These are phyloP conservation scores for Coptodon bakossiorum DNA, from an alignment of 2,113 vertebrate species.

Conservation along the genomic window DNA sequence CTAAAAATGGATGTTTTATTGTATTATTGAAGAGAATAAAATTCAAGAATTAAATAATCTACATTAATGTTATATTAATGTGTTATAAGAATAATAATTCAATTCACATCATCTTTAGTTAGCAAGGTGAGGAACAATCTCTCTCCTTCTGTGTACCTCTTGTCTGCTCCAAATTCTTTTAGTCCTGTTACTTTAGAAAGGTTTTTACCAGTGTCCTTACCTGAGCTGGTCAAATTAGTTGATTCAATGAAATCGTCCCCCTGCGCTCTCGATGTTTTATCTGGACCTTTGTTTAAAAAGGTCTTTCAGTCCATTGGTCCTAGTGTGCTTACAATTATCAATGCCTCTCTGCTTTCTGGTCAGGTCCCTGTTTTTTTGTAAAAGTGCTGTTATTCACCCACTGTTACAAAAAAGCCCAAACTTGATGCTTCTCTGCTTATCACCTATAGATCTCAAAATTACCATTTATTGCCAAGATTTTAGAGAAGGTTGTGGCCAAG, in stretches of 20 bases:
- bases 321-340: background rate
- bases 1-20: background rate
- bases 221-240: background rate
- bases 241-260: fast-evolving
- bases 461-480: background rate
- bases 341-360: background rate
- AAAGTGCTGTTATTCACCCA: background rate
- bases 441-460: background rate
- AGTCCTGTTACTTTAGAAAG: background rate
- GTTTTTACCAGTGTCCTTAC: background rate
- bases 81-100: background rate
- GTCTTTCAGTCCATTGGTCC: background rate
- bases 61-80: fast-evolving
- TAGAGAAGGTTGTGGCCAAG: background rate
- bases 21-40: fast-evolving
- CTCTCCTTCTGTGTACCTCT: background rate
- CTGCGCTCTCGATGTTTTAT: background rate
- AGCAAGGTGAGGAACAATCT: background rate
- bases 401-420: background rate
- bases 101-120: background rate
- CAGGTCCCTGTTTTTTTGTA: background rate
- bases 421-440: background rate
- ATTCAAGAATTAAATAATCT: fast-evolving
- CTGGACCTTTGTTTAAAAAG: background rate
- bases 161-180: background rate